Conservation (phyloP, 2,888 invertebrate species). For the Poecilus cupreus region DNA sequence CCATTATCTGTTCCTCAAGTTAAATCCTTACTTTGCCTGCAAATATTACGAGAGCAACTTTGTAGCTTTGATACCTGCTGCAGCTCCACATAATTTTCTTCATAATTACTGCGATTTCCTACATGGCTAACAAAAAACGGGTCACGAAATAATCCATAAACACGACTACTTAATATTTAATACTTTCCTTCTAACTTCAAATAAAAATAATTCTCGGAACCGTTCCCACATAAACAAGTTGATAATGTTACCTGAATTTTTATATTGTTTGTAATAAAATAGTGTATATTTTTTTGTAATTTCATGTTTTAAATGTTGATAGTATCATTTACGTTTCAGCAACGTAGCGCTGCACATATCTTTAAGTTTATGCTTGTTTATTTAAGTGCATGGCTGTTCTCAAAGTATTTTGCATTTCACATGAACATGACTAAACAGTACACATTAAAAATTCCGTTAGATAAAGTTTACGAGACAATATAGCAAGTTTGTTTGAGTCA, state of each 20-base stretch:
- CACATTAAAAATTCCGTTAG: slow-evolving; percentile 46
- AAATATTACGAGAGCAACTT: slow-evolving; percentile 17
- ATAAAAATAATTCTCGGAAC: no score
- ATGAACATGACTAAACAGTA: slow-evolving; percentile 43
- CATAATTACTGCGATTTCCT: background rate
- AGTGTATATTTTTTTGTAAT: no score
- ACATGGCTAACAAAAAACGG: no score
- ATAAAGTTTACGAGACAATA: slow-evolving; percentile 48
- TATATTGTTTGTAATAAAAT: no score
- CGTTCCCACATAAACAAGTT: no score
- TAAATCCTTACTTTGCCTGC: background rate
- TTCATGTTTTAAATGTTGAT: slow-evolving; percentile 14
- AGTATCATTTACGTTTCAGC: slow-evolving; percentile 13
- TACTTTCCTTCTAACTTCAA: no score
- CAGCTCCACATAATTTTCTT: background rate
- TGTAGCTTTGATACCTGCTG: background rate
- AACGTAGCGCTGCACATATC: slow-evolving; percentile 11
- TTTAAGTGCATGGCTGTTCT: slow-evolving; percentile 28
- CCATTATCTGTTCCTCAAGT: slow-evolving; percentile 37
- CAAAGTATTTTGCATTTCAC: slow-evolving; percentile 40
- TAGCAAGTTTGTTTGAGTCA: slow-evolving; percentile 29
- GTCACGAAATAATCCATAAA: no score
- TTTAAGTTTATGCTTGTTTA: slow-evolving; percentile 30
- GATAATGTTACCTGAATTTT: no score
- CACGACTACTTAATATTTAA: no score